These are phyloP conservation scores for Orientallactaga sibirica DNA, from an alignment of 2,797 vertebrate genomes.

Conservation along the genomic window DNA sequence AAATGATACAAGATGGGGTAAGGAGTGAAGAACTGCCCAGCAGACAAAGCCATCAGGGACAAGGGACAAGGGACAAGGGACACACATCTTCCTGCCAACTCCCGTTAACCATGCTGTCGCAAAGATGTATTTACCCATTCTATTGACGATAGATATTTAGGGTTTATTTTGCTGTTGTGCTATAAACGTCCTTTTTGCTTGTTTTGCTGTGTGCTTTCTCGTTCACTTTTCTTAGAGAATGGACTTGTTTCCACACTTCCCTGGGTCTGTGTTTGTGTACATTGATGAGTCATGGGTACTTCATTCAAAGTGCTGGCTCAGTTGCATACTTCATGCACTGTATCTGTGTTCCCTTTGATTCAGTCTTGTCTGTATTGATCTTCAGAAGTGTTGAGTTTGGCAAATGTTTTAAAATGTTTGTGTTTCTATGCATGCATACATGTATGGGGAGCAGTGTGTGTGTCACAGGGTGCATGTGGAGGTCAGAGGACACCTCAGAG, in stretches of 20 bases:
- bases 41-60: neutral
- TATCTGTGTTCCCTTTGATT: neutral
- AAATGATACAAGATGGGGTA: neutral
- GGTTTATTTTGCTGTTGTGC: neutral
- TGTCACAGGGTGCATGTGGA: no score
- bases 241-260: neutral
- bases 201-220: no score
- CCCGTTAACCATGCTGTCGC: neutral
- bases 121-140: neutral
- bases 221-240: neutral
- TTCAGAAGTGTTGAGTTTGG: constrained; percentile 29
- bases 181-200: no score
- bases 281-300: neutral
- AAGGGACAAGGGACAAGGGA: neutral
- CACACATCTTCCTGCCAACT: neutral
- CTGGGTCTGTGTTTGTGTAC: neutral
- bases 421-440: no score
- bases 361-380: neutral
- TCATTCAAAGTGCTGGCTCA: neutral
- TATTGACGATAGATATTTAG: neutral
- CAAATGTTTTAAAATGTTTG: neutral
- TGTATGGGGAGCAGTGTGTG: no score
- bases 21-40: neutral
- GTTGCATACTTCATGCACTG: no score
- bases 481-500: no score